Percentiles rank a stretch among this genome's conserved stretches.
These are phyloP conservation scores for Rallus crepitans DNA, from an alignment of 2,797 vertebrate genomes.

Conservation along the genomic window DNA sequence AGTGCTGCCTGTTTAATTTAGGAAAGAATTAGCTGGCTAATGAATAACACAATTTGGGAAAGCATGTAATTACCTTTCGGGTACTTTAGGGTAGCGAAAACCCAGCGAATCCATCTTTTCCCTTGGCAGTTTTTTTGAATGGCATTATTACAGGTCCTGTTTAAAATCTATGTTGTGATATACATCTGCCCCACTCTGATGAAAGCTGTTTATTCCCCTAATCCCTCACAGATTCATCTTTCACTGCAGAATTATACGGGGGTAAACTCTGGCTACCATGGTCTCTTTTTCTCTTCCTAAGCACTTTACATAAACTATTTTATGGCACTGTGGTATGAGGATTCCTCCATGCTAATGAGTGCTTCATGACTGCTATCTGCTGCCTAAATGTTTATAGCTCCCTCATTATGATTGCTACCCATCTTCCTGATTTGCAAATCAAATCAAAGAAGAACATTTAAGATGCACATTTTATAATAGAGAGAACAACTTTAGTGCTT, in stretches of 20 bases:
- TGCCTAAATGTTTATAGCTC: neutral
- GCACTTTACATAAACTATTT: neutral
- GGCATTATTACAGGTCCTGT: neutral
- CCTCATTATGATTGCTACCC: neutral
- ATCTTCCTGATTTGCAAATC: neutral
- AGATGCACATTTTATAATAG: neutral
- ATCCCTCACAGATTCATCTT: neutral
- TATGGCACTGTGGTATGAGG: neutral
- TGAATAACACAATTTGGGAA: neutral
- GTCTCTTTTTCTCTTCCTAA: neutral
- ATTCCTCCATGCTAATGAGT: neutral
- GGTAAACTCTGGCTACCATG: neutral
- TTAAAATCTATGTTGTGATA: neutral
- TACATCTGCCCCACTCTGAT: neutral
- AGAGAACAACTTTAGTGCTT: neutral
- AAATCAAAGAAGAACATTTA: neutral
- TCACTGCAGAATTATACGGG: neutral
- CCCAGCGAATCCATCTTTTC: neutral
- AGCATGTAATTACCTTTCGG: neutral
- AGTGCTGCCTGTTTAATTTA: neutral
- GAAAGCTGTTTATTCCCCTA: neutral
- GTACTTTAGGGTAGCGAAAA: neutral
- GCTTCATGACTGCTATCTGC: neutral
- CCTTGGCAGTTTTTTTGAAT: neutral
- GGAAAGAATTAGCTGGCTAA: neutral